These are phyloP conservation scores for Lepidocyrtoides sp. DNA, from an alignment of 2,888 invertebrate species.

Conservation along the genomic window DNA sequence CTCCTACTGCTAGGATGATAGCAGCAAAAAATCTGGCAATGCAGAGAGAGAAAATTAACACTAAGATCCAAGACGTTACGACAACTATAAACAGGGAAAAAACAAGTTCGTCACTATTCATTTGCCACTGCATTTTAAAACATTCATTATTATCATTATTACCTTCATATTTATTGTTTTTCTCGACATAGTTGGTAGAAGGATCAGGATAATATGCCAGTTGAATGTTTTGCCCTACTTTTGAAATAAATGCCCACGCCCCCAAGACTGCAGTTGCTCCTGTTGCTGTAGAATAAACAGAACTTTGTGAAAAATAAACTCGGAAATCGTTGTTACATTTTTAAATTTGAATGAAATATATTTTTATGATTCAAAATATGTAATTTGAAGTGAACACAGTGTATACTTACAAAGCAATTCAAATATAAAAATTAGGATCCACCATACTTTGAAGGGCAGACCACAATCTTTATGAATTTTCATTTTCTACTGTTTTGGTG, in stretches of 20 bases:
- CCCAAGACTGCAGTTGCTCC: background rate
- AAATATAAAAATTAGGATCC: constrained; percentile 22
- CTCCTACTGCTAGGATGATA: constrained; percentile 1
- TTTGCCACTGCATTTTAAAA: no score
- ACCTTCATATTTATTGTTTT: constrained; percentile 48
- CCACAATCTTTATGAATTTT: constrained; percentile 51
- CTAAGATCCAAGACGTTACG: constrained; percentile 61
- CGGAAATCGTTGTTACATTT: no score
- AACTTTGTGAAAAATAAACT: no score
- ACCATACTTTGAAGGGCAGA: constrained; percentile 64
- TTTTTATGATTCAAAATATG: no score
- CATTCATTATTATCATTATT: no score
- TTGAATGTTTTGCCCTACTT: constrained; percentile 1
- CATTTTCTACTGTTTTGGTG: constrained; percentile 36
- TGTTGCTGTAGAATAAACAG: background rate
- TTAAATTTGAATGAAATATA: no score
- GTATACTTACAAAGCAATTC: constrained; percentile 59
- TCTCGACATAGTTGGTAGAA: background rate
- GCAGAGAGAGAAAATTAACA: constrained; percentile 6
- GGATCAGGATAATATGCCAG: constrained; percentile 35
- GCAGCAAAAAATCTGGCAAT: constrained; percentile 19
- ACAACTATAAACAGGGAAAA: constrained; percentile 40
- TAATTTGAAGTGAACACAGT: no score
- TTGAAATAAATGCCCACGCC: background rate
- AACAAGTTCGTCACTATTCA: no score